Evolutionary conservation across 2,888 invertebrate species (phyloP).

Genomic region (Agonopterix subpropinquella): DNA sequence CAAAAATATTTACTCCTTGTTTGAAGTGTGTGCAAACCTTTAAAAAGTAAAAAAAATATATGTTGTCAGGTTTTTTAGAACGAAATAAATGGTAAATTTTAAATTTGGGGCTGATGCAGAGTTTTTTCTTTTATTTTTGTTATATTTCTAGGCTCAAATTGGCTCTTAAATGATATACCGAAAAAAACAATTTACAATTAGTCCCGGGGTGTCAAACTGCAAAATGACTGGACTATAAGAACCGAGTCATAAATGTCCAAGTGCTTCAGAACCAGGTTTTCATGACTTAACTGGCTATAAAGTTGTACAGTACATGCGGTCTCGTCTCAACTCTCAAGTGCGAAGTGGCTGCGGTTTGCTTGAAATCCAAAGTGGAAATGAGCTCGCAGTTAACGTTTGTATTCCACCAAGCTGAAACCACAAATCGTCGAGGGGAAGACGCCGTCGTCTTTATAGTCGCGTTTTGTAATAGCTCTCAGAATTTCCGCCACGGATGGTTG

Average conservation of each 20-base stretch:
- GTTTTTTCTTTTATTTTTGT: too few species aligned
- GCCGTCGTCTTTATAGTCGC: conserved; percentile 41
- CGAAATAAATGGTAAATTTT: too few species aligned
- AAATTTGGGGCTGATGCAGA: too few species aligned
- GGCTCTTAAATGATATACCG: too few species aligned
- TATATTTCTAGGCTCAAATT: too few species aligned
- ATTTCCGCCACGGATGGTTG: conserved; percentile 39
- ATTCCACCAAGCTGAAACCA: conserved; percentile 46
- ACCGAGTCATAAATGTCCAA: conserved; percentile 12
- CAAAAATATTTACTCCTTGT: too few species aligned
- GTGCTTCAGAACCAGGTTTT: conserved; percentile 15
- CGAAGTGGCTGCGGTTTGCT: conserved; percentile 51
- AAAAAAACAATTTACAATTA: too few species aligned
- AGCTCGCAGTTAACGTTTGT: conserved; percentile 47
- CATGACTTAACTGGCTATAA: conserved; percentile 27
- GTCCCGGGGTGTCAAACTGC: not conserved
- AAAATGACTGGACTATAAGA: not conserved
- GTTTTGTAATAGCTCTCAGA: conserved; percentile 40
- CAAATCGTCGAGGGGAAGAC: conserved; percentile 47
- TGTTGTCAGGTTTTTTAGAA: too few species aligned
- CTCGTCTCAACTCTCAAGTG: conserved; percentile 26
- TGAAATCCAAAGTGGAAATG: conserved; percentile 60
- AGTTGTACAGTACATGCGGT: conserved; percentile 23
- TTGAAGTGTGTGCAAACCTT: too few species aligned
- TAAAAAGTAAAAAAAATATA: too few species aligned